phyloP scores from a whole-genome alignment of 2,888 invertebrate genomes.

The Drosophila heteroneura region DNA sequence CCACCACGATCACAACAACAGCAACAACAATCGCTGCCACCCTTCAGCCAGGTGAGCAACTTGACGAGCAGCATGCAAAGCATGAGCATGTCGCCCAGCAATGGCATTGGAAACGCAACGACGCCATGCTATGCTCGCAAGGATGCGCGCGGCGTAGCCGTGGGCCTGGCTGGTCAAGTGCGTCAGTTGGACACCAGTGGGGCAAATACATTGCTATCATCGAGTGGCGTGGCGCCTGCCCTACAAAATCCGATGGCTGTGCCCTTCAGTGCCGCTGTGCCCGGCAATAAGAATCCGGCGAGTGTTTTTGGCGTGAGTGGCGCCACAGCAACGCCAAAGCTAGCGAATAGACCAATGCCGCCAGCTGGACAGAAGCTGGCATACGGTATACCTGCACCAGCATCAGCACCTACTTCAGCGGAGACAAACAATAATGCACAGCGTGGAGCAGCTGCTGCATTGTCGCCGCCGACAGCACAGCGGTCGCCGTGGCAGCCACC shows the following conservation, averaged over 20 bases:
- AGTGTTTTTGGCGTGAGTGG: slow-evolving; percentile 48
- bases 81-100: slow-evolving; percentile 63
- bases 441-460: not conserved
- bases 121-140: slow-evolving; percentile 14
- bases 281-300: slow-evolving; percentile 42
- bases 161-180: slow-evolving; percentile 15
- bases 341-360: slow-evolving; percentile 12
- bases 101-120: slow-evolving; percentile 34
- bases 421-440: slow-evolving; percentile 64
- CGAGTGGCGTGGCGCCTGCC: slow-evolving; percentile 16
- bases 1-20: not conserved
- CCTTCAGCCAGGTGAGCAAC: slow-evolving; percentile 27
- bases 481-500: slow-evolving; percentile 35
- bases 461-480: slow-evolving; percentile 16
- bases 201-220: slow-evolving; percentile 30
- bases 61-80: slow-evolving; percentile 73
- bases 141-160: slow-evolving; percentile 62
- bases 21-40: not conserved
- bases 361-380: slow-evolving; percentile 12
- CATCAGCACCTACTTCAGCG: slow-evolving; percentile 5
- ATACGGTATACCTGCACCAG: slow-evolving; percentile 32
- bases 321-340: not conserved
- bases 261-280: slow-evolving; percentile 48
- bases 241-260: slow-evolving; percentile 49
- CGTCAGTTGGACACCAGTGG: slow-evolving; percentile 15